A percentile compares a stretch with the other conserved stretches of the same genome.
These are phyloP conservation scores for Cryptus viduatorius DNA, from an alignment of 2,888 invertebrate genomes.

Conservation along the genomic window DNA sequence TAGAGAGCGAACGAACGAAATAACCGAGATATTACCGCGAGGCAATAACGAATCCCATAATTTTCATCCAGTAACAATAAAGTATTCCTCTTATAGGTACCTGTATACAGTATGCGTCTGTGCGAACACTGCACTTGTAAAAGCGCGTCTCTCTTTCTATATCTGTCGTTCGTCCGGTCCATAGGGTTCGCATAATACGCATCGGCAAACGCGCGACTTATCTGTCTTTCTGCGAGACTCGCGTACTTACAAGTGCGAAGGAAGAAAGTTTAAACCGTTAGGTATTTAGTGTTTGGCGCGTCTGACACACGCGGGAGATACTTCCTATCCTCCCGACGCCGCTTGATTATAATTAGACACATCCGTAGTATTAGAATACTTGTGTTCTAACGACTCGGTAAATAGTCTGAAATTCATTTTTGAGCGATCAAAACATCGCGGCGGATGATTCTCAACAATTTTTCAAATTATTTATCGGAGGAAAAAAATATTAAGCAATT, in stretches of 20 bases:
- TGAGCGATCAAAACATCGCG: too few relatives aligned
- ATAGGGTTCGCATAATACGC: not conserved
- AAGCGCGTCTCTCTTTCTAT: not conserved
- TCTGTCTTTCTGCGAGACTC: not conserved
- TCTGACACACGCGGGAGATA: not conserved
- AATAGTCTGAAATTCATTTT: too few relatives aligned
- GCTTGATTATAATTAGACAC: not conserved
- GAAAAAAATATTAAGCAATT: too few relatives aligned
- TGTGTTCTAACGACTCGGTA: too few relatives aligned
- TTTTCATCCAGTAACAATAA: constrained; percentile 66
- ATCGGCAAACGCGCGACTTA: not conserved
- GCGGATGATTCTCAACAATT: too few relatives aligned
- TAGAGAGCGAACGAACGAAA: constrained; percentile 63
- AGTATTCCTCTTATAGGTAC: constrained; percentile 55
- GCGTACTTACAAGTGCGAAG: not conserved
- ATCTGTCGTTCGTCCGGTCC: constrained; percentile 10
- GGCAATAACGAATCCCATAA: constrained; percentile 67
- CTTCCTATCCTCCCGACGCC: constrained; percentile 16
- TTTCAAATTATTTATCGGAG: too few relatives aligned
- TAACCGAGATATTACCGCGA: constrained; percentile 68
- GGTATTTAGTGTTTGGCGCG: constrained; percentile 14
- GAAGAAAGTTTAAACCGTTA: constrained; percentile 24
- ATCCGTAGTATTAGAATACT: too few relatives aligned
- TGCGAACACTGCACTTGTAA: constrained; percentile 42
- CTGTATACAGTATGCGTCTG: constrained; percentile 10